phyloP scores from a whole-genome alignment of 2,113 vertebrate species.

The Lamprotornis superbus region DNA sequence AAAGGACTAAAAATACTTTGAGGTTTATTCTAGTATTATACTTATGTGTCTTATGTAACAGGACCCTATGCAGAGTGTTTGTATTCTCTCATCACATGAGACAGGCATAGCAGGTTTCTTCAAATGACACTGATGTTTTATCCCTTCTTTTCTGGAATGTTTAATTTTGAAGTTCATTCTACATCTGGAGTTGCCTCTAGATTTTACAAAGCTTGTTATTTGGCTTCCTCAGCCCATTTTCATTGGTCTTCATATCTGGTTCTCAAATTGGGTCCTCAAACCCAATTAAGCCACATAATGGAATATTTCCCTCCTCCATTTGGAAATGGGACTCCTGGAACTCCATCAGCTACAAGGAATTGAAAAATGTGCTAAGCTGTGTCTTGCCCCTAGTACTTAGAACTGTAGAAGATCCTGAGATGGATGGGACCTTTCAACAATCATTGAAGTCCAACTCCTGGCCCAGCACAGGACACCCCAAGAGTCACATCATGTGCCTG shows the following conservation, averaged over 20 bases:
- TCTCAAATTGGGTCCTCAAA: neutral
- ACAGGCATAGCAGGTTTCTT: neutral
- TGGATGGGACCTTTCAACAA: neutral
- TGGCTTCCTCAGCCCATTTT: neutral
- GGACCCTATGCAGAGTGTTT: neutral
- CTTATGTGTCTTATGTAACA: neutral
- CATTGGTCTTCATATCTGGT: neutral
- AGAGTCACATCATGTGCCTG: neutral
- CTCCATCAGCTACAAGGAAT: neutral
- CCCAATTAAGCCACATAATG: accelerated
- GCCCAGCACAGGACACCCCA: neutral
- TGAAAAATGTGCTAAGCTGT: neutral
- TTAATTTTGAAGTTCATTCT: neutral
- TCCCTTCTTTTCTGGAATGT: neutral
- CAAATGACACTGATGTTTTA: neutral
- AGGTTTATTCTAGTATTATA: neutral
- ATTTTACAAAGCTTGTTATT: neutral
- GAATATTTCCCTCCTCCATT: neutral
- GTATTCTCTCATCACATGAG: neutral
- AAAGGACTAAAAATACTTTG: neutral
- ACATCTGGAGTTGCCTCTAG: neutral
- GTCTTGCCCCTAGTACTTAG: neutral
- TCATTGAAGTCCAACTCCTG: neutral
- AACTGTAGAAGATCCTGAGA: neutral
- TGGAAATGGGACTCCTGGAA: neutral